Percentiles rank a stretch among this genome's conserved stretches.
Conservation (phyloP, 1,140 invertebrate species). For the Carcinoscorpius rotundicauda region DNA sequence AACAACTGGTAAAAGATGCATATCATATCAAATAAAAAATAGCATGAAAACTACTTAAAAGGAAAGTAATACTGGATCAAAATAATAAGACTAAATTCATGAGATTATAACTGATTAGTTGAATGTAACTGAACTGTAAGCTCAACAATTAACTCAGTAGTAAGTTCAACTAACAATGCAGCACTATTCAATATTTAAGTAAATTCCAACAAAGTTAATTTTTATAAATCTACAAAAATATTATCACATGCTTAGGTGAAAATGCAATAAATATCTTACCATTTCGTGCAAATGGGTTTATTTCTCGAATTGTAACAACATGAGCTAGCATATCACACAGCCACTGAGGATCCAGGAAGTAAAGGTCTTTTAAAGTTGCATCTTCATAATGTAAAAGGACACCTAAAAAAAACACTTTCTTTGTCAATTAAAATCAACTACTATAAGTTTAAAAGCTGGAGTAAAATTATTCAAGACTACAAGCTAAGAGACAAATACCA, state of each 20-base stretch:
- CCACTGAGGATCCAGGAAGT: constrained; percentile 96
- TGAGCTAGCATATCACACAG: constrained; percentile 93
- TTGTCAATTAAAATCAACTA: too few species aligned
- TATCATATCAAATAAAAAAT: too few species aligned
- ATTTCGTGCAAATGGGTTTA: constrained; percentile 85
- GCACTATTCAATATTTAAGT: not conserved
- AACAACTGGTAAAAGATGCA: too few species aligned
- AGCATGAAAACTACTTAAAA: too few species aligned
- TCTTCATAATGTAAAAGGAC: constrained; percentile 97
- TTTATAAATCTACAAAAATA: not conserved
- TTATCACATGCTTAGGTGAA: not conserved
- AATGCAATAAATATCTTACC: constrained; percentile 34
- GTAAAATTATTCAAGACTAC: too few species aligned
- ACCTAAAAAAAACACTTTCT: constrained; percentile 37
- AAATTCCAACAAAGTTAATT: too few species aligned
- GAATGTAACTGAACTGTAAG: too few species aligned
- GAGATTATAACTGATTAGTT: too few species aligned
- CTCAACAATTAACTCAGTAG: not conserved
- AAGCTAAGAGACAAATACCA: too few species aligned
- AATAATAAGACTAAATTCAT: too few species aligned
- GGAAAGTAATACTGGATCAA: too few species aligned
- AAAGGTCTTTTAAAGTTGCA: constrained; percentile 83
- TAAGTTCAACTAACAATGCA: constrained; percentile 1
- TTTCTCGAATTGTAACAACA: constrained; percentile 88
- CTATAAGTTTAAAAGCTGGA: too few species aligned